Conservation (phyloP, 2,113 vertebrate species). For the Megaceryle maxima region DNA sequence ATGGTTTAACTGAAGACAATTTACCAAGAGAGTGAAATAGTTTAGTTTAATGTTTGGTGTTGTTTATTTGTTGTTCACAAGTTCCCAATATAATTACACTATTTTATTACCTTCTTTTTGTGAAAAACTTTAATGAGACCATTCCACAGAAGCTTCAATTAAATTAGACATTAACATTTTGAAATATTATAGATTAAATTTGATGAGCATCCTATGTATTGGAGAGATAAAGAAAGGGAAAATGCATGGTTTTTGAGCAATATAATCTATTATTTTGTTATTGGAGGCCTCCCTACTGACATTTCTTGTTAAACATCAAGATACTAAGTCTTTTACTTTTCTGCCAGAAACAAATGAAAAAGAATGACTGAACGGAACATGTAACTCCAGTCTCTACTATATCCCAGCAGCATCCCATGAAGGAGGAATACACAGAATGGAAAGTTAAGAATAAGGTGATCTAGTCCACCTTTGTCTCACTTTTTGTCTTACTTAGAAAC, state of each 20-base stretch:
- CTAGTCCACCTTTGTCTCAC: accelerated
- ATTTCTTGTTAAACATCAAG: not conserved
- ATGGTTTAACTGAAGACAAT: not conserved
- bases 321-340: not conserved
- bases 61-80: not conserved
- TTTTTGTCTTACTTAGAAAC: not conserved
- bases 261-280: not conserved
- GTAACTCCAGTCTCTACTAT: not conserved
- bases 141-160: not conserved
- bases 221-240: not conserved
- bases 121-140: not conserved
- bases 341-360: not conserved
- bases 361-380: not conserved
- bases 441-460: not conserved
- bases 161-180: not conserved
- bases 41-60: not conserved
- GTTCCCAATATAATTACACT: not conserved
- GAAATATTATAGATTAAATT: not conserved
- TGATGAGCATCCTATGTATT: not conserved
- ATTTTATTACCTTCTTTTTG: not conserved
- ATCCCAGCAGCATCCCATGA: not conserved
- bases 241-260: not conserved
- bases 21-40: not conserved
- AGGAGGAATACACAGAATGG: not conserved
- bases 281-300: not conserved